Conservation (phyloP, 2,888 invertebrate species). For the Antheraea yamamai region DNA sequence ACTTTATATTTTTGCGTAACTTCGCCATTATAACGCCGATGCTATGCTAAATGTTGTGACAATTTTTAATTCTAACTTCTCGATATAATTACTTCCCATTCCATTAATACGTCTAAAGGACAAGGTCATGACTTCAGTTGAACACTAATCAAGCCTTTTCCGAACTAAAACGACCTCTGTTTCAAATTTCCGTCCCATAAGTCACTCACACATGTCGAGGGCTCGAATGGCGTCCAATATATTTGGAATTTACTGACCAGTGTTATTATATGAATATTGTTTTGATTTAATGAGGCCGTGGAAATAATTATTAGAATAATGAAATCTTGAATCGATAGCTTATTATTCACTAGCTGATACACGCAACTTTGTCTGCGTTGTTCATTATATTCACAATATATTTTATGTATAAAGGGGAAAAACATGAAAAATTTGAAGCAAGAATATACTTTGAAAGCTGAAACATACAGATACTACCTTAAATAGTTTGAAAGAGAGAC, state of each 20-base stretch:
- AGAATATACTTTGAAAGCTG: too few relatives aligned
- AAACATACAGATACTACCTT: too few relatives aligned
- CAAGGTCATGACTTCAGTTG: neutral
- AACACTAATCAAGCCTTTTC: constrained; percentile 12
- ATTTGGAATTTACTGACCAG: neutral
- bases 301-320: too few relatives aligned
- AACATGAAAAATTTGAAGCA: too few relatives aligned
- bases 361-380: too few relatives aligned
- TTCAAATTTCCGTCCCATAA: constrained; percentile 15
- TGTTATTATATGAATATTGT: neutral
- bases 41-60: neutral
- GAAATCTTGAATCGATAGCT: too few relatives aligned
- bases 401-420: too few relatives aligned
- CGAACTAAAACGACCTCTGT: constrained; percentile 1
- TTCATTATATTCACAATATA: too few relatives aligned
- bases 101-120: neutral
- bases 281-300: neutral
- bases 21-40: too few relatives aligned
- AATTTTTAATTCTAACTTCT: neutral
- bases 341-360: too few relatives aligned
- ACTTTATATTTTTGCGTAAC: too few relatives aligned
- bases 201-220: constrained; percentile 7
- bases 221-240: neutral
- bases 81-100: neutral
- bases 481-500: too few relatives aligned